A percentile compares a stretch with the other conserved stretches of the same genome.
Conservation (phyloP, 2,888 invertebrate genomes). For the Osmoderma eremita region DNA sequence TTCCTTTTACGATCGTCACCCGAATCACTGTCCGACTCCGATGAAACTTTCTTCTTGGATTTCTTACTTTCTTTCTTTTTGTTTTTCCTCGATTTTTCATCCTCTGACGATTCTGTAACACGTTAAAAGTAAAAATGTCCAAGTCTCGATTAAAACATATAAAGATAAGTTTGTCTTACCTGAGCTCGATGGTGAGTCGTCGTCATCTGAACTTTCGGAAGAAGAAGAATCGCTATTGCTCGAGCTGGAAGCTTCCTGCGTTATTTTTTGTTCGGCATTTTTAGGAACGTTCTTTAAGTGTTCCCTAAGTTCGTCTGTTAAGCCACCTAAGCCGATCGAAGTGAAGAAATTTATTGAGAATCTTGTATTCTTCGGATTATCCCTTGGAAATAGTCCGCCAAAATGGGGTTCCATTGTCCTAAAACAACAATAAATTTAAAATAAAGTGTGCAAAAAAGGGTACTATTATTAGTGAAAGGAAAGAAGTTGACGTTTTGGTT, state of each 20-base stretch:
- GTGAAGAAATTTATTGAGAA: constrained; percentile 99
- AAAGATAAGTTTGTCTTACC: constrained; percentile 22
- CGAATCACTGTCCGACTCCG: constrained; percentile 12
- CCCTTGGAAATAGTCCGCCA: constrained; percentile 92
- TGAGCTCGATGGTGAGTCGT: constrained; percentile 47
- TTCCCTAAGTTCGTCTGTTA: constrained; percentile 92
- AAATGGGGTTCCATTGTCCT: constrained; percentile 88
- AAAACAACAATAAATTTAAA: constrained; percentile 49
- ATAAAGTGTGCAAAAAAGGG: too few species aligned
- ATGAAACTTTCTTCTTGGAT: constrained; percentile 45
- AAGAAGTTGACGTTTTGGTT: too few species aligned
- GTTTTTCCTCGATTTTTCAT: constrained; percentile 14
- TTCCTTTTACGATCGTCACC: constrained; percentile 43
- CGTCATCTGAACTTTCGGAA: constrained; percentile 46
- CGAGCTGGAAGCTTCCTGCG: constrained; percentile 41
- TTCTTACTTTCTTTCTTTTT: constrained; percentile 49
- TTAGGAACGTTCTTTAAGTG: constrained; percentile 85
- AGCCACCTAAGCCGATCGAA: constrained; percentile 94
- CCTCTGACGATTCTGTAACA: constrained; percentile 22
- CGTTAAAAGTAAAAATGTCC: constrained; percentile 6
- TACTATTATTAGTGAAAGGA: too few species aligned
- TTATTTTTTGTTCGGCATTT: constrained; percentile 58
- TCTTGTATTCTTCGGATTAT: constrained; percentile 95
- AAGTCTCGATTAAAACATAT: too few species aligned
- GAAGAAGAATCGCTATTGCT: constrained; percentile 28